Base-by-base conservation (phyloP, 2,113 vertebrate species). In the Sterrhoptilus dennistouni region DNA sequence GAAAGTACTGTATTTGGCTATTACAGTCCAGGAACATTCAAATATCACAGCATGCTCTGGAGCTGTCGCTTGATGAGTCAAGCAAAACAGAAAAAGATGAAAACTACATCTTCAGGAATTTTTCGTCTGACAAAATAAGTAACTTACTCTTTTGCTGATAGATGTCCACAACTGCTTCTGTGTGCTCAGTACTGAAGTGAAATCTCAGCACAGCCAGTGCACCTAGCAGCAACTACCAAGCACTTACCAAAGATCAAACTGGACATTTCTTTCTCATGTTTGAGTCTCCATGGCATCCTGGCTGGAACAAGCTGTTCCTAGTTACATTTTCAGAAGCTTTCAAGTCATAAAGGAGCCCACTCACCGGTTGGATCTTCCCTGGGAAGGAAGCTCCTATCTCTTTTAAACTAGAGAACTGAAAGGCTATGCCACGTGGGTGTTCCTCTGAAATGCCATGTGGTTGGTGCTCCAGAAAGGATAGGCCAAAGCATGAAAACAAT, bases 401-500 rank as follows among this genome's bases (percentile, higher is more conserved):
- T 52, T 29, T 50, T 11, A 72, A 78, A 20, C 45, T 21, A 33
- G 6, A 44, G 22, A 65, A 44, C 33, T 23, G 40, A 93, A 76
- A 79, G 60, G 23, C 50, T 44, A 17, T 87, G 36, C 53, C 49
- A 75, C 36, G 23, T 68, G 76, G 86, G 88, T 75, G 64, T 74
- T 94, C 80, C 72, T 78, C 59, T 69, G 8, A 93, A 57, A 31
- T 70, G 70, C 56, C 35, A 31, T n/a, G 71, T 2, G 42, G 61
- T 75, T 90, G 36, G 25, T 8, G 33, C 52, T 92, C 47, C 76
- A 87, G 28, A 68, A 74, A 72, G 88, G 60, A 81, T 77, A 70
- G 54, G 84, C 29, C 47, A 80, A 74, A 90, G 68, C 35, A 86
- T n/a, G 79, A 95, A 94, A 90, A 90, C 83, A 95, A 27, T 91